phyloP scores from a whole-genome alignment of 2,113 vertebrate genomes.

The Haemorhous mexicanus region DNA sequence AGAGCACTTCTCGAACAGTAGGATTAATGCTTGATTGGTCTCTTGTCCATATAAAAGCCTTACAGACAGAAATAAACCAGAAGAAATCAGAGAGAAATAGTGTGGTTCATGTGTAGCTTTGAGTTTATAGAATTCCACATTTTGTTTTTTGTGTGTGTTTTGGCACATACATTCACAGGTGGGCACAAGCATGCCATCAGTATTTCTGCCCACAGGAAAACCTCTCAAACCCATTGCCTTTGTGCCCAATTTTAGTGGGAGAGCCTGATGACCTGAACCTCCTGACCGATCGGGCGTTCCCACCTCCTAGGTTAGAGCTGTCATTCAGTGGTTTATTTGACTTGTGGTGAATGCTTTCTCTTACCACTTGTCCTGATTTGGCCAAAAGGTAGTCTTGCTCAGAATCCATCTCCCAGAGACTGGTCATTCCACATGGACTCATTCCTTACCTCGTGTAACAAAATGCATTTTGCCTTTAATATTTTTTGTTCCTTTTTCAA shows the following conservation, averaged over 20 bases:
- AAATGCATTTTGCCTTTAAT: neutral
- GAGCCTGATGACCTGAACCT: neutral
- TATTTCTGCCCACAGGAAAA: neutral
- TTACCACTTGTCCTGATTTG: neutral
- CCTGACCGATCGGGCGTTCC: rapidly evolving
- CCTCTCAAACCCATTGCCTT: neutral
- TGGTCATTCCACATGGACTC: neutral
- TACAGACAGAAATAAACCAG: neutral
- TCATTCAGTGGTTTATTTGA: neutral
- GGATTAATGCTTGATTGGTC: neutral
- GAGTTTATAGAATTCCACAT: neutral
- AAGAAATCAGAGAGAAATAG: neutral
- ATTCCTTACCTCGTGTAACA: neutral
- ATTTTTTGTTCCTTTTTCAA: neutral
- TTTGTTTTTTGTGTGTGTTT: neutral
- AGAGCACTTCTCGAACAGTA: neutral
- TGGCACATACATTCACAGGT: rapidly evolving
- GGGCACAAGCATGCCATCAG: rapidly evolving
- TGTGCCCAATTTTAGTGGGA: neutral
- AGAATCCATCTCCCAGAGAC: neutral
- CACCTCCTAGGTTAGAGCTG: neutral
- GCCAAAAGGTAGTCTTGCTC: neutral
- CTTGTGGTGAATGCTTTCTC: rapidly evolving
- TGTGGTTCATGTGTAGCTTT: neutral
- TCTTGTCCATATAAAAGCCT: neutral